Conservation (phyloP, 2,797 vertebrate genomes). For the Morelia viridis region DNA sequence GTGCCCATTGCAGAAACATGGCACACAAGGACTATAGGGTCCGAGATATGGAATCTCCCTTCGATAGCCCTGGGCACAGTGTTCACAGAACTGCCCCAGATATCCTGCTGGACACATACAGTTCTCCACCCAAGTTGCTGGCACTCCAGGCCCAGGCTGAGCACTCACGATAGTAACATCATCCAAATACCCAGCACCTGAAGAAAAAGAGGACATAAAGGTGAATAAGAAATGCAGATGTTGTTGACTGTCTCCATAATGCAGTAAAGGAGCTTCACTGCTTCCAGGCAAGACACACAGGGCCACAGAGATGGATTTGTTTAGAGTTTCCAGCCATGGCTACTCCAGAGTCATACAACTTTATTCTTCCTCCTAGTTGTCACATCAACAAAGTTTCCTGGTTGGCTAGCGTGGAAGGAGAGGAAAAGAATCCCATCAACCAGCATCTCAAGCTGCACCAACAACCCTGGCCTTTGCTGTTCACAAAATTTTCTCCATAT, state of each 20-base stretch:
- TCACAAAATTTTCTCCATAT: background rate
- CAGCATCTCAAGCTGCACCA: background rate
- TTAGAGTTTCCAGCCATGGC: background rate
- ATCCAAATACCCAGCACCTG: slow-evolving; percentile 91
- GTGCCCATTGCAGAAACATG: slow-evolving; percentile 89
- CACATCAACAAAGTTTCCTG: background rate
- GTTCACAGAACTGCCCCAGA: slow-evolving; percentile 91
- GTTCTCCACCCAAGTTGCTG: slow-evolving; percentile 89
- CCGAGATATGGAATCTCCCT: slow-evolving; percentile 80
- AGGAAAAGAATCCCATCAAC: background rate
- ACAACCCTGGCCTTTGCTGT: background rate
- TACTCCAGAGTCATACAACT: background rate
- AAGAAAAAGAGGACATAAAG: rapidly evolving
- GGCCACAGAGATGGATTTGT: background rate
- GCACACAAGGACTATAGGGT: slow-evolving; percentile 88
- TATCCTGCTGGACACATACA: slow-evolving; percentile 91
- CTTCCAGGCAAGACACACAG: background rate
- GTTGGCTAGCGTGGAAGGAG: background rate
- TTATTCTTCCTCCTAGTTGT: background rate
- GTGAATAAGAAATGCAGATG: background rate
- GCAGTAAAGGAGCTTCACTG: background rate
- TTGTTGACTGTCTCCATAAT: background rate
- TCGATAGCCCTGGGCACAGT: slow-evolving; percentile 85
- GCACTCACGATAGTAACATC: slow-evolving; percentile 85
- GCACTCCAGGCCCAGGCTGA: slow-evolving; percentile 75